phyloP scores from a whole-genome alignment of 1,140 invertebrate species.

The Whitmania pigra region DNA sequence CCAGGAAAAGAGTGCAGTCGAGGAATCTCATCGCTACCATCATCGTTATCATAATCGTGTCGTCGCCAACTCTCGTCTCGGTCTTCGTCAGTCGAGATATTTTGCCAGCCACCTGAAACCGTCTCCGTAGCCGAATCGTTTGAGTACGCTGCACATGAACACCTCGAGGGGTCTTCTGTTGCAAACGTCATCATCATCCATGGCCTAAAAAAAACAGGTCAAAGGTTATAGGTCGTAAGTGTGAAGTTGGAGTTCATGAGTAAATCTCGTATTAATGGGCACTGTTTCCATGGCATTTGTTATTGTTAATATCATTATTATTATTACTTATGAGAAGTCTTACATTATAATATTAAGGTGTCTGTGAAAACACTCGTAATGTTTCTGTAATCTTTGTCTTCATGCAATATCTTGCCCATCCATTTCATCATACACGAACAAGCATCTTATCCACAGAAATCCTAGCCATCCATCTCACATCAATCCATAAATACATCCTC shows the following conservation, averaged over 20 bases:
- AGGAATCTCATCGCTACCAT: neutral
- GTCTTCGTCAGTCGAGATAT: slow-evolving; percentile 23
- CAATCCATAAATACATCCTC: too few species aligned
- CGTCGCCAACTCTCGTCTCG: neutral
- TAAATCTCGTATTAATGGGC: too few species aligned
- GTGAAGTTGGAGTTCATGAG: too few species aligned
- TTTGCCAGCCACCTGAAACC: slow-evolving; percentile 86
- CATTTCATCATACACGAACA: too few species aligned
- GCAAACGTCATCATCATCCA: neutral
- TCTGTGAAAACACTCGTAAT: slow-evolving; percentile 16
- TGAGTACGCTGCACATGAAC: slow-evolving; percentile 98
- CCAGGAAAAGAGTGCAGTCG: neutral
- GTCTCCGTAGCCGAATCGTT: slow-evolving; percentile 97
- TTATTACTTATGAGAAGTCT: too few species aligned
- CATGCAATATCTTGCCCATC: too few species aligned
- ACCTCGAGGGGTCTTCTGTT: slow-evolving; percentile 87
- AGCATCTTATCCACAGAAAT: slow-evolving; percentile 29
- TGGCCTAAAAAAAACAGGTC: neutral
- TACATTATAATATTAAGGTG: too few species aligned
- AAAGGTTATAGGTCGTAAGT: too few species aligned
- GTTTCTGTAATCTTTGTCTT: too few species aligned
- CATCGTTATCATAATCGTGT: neutral
- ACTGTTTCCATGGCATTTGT: too few species aligned
- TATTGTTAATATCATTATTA: too few species aligned
- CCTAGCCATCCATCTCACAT: too few species aligned